Evolutionary conservation across 2,113 vertebrate species (phyloP).

Genomic region (Strix aluco): DNA sequence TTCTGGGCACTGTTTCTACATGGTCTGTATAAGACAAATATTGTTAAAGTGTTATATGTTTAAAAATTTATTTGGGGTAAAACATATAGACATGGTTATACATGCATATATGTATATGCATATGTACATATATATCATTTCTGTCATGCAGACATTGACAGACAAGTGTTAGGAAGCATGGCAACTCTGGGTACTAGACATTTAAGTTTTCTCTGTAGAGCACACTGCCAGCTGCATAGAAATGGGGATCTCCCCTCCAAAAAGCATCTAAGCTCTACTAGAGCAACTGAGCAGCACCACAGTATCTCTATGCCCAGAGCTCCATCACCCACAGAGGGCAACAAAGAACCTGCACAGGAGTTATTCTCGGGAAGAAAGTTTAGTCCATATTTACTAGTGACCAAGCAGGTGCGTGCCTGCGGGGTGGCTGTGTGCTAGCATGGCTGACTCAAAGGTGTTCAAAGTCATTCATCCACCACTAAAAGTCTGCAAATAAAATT

Average conservation of each 20-base stretch:
- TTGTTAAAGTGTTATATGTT: neutral
- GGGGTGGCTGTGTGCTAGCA: too few relatives aligned
- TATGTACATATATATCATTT: neutral
- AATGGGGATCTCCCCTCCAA: neutral
- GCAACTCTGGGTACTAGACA: neutral
- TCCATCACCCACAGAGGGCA: neutral
- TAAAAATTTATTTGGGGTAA: neutral
- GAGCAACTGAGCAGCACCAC: neutral
- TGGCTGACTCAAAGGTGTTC: accelerated
- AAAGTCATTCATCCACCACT: neutral
- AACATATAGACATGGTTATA: neutral
- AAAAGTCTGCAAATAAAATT: neutral
- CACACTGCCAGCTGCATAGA: neutral
- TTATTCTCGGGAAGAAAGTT: accelerated
- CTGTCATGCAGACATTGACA: neutral
- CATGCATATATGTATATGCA: accelerated
- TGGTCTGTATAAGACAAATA: neutral
- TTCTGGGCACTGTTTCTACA: neutral
- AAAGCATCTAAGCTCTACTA: neutral
- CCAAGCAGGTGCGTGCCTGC: accelerated
- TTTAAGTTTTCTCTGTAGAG: neutral
- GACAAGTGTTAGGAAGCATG: neutral
- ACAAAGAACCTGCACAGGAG: neutral
- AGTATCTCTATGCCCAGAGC: neutral
- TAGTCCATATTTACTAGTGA: accelerated